phyloP scores from a whole-genome alignment of 2,797 vertebrate genomes.

The Apodemus agrarius region DNA sequence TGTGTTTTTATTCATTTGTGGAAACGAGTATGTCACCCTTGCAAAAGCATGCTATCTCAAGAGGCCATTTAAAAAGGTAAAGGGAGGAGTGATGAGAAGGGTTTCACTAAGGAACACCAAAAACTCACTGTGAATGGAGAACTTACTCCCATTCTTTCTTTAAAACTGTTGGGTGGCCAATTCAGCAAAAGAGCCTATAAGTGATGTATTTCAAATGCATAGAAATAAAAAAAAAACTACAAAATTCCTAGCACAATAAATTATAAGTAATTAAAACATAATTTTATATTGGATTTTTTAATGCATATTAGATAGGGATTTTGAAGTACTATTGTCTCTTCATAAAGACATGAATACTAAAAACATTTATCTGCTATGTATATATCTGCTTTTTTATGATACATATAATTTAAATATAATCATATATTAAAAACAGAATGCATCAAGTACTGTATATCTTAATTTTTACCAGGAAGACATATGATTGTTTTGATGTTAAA shows the following conservation, averaged over 20 bases:
- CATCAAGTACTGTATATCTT: background rate
- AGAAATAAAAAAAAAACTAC: background rate
- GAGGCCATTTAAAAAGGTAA: background rate
- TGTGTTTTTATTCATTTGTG: background rate
- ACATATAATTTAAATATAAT: background rate
- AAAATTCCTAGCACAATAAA: background rate
- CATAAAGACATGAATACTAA: background rate
- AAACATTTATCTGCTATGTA: background rate
- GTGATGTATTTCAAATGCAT: background rate
- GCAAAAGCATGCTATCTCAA: background rate
- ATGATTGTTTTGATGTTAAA: background rate
- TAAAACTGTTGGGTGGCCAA: background rate
- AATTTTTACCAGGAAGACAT: background rate
- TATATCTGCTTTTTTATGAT: background rate
- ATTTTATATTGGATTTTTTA: background rate
- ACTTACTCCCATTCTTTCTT: background rate
- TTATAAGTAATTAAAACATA: background rate
- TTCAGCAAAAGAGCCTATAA: background rate
- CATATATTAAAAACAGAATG: background rate
- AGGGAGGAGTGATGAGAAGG: background rate
- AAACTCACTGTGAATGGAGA: background rate
- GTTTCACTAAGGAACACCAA: too few species aligned
- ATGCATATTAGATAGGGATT: background rate
- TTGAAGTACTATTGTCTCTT: background rate
- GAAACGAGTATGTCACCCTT: background rate